phyloP scores from a whole-genome alignment of 1,140 invertebrate genomes.

The Liolophura sinensis region DNA sequence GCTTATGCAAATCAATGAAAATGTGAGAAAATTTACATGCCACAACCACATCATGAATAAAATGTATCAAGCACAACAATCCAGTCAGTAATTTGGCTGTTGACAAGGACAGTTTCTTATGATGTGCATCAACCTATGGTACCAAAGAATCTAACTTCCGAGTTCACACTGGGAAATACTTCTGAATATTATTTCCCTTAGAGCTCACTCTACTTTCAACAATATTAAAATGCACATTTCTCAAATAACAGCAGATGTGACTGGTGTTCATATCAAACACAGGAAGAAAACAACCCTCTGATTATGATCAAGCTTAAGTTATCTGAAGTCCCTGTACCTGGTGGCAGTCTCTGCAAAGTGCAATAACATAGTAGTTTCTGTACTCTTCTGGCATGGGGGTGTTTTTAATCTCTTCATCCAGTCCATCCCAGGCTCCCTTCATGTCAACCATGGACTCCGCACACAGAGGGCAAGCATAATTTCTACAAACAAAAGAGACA shows the following conservation, averaged over 20 bases:
- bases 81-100: too few relatives aligned
- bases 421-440: slow-evolving; percentile 77
- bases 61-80: too few relatives aligned
- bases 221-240: not conserved
- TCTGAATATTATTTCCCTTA: not conserved
- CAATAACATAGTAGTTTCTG: slow-evolving; percentile 74
- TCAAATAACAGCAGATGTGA: not conserved
- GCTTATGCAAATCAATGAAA: not conserved
- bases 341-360: slow-evolving; percentile 87
- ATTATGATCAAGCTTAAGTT: not conserved
- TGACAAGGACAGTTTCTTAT: too few relatives aligned
- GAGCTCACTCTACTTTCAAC: not conserved
- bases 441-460: slow-evolving; percentile 83
- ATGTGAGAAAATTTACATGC: too few relatives aligned
- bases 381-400: slow-evolving; percentile 84
- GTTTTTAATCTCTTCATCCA: slow-evolving; percentile 77
- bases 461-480: slow-evolving; percentile 86
- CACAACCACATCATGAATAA: too few relatives aligned
- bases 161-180: too few relatives aligned
- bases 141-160: too few relatives aligned
- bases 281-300: not conserved
- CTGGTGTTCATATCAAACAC: too few relatives aligned
- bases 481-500: slow-evolving; percentile 24
- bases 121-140: too few relatives aligned
- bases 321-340: slow-evolving; percentile 66